Percentiles rank a stretch among this genome's conserved stretches.
Evolutionary conservation across 1,140 invertebrate genomes (phyloP).

Genomic region (roundworm (Caenorhabditis elegans)): WBcel235 BX284605.5:10819501-10820000

Average conservation of each 20-base stretch:
- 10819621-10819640: too few species aligned
- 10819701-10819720: too few species aligned
- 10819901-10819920: background rate
- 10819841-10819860: slow-evolving; percentile 13
- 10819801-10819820: background rate
- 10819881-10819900: slow-evolving; percentile 15
- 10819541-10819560: too few species aligned
- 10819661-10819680: too few species aligned
- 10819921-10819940: slow-evolving; percentile 1
- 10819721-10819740: background rate
- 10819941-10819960: slow-evolving; percentile 13
- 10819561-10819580: too few species aligned
- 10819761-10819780: background rate
- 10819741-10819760: background rate
- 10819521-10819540: too few species aligned
- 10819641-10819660: too few species aligned
- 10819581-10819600: too few species aligned
- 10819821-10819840: background rate
- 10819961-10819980: slow-evolving; percentile 4
- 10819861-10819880: background rate
- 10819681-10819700: too few species aligned
- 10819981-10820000: slow-evolving; percentile 8
- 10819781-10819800: background rate
- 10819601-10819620: too few species aligned
- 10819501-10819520: too few species aligned